phyloP scores from a whole-genome alignment of 2,888 invertebrate genomes.

The Myathropa florea region DNA sequence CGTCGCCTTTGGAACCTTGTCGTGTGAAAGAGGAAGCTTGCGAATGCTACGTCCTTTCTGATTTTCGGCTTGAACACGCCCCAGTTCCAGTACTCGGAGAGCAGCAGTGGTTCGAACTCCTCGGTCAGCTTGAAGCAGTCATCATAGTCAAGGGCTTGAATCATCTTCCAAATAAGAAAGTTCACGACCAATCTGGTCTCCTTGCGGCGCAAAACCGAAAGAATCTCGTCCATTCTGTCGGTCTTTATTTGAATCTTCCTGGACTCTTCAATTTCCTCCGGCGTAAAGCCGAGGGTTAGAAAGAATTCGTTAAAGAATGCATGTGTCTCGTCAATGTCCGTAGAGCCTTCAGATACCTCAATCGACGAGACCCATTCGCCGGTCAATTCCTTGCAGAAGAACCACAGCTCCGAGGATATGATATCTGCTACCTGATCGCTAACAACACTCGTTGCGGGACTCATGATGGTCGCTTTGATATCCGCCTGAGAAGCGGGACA shows the following conservation, averaged over 20 bases:
- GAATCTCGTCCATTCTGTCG: constrained; percentile 71
- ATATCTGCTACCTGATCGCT: constrained; percentile 75
- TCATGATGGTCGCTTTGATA: constrained; percentile 70
- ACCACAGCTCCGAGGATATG: constrained; percentile 75
- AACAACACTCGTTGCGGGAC: constrained; percentile 67
- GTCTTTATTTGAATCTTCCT: constrained; percentile 74
- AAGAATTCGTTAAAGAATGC: constrained; percentile 75
- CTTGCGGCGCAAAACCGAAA: constrained; percentile 72
- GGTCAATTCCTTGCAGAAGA: constrained; percentile 74
- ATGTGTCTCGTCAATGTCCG: constrained; percentile 68
- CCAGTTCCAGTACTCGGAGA: constrained; percentile 78
- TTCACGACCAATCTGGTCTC: constrained; percentile 76
- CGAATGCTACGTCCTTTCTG: constrained; percentile 76
- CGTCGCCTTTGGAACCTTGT: constrained; percentile 77
- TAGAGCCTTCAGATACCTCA: constrained; percentile 16
- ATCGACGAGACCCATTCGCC: constrained; percentile 47
- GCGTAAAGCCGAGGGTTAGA: constrained; percentile 72
- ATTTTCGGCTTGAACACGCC: constrained; percentile 72
- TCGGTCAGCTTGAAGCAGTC: constrained; percentile 74
- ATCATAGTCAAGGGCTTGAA: constrained; percentile 72
- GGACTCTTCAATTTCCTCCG: constrained; percentile 72
- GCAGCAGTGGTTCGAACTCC: constrained; percentile 76
- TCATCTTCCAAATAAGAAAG: constrained; percentile 77
- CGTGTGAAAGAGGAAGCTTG: constrained; percentile 76
- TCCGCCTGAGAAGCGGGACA: constrained; percentile 73